A percentile compares a stretch with the other conserved stretches of the same genome.
Conservation (phyloP, 2,888 invertebrate species). For the Chalcis sispes region DNA sequence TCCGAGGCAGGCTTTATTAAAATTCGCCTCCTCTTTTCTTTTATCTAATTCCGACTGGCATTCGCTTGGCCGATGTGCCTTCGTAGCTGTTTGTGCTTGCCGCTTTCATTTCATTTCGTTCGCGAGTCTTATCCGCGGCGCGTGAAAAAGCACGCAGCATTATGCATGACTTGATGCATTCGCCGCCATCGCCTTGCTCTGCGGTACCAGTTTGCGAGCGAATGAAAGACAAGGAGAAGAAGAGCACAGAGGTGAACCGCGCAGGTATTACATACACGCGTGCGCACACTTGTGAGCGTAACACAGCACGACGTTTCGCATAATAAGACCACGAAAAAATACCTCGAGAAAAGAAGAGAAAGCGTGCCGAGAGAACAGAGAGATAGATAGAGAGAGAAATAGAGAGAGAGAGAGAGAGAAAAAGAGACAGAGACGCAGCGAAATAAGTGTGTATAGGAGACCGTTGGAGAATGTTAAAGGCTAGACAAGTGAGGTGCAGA, state of each 20-base stretch:
- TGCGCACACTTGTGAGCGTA: too few species aligned
- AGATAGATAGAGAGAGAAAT: background rate
- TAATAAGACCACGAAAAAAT: too few species aligned
- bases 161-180: conserved; percentile 37
- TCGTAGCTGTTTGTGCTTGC: conserved; percentile 11
- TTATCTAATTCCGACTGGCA: background rate
- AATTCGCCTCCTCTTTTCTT: conserved; percentile 33
- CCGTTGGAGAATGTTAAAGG: conserved; percentile 61
- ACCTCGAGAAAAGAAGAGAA: too few species aligned
- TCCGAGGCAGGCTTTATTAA: conserved; percentile 23
- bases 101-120: conserved; percentile 20
- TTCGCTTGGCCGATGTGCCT: background rate
- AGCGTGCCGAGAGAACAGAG: background rate
- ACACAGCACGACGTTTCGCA: too few species aligned
- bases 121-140: background rate
- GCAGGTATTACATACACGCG: too few species aligned
- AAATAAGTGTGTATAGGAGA: conserved; percentile 45
- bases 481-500: conserved; percentile 59
- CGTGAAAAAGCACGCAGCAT: background rate
- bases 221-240: too few species aligned
- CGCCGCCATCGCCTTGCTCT: background rate
- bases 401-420: background rate
- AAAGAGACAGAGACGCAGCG: background rate
- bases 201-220: too few species aligned
- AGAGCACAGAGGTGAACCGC: too few species aligned